phyloP scores from a whole-genome alignment of 2,888 invertebrate genomes.

The Cerastoderma edule region DNA sequence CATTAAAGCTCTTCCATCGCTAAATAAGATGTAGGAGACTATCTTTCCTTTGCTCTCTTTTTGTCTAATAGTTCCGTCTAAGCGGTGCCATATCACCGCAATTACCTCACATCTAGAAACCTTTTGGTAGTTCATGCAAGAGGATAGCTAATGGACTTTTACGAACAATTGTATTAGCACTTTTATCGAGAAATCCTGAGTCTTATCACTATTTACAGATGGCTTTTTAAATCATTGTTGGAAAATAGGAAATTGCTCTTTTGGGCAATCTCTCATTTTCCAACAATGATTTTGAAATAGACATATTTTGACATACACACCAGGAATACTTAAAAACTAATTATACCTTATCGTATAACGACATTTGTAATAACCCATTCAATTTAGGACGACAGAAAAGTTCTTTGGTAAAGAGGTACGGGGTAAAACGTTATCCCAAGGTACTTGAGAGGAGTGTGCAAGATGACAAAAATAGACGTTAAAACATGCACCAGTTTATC shows the following conservation, averaged over 20 bases:
- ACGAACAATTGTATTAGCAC: background rate
- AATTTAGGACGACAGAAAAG: background rate
- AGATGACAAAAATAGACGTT: too few species aligned
- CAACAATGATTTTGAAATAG: background rate
- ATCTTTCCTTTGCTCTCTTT: background rate
- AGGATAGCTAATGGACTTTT: background rate
- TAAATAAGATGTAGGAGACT: too few species aligned
- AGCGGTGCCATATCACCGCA: background rate
- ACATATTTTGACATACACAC: background rate
- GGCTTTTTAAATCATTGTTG: constrained; percentile 12
- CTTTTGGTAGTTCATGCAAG: background rate
- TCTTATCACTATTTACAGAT: background rate
- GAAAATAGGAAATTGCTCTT: background rate
- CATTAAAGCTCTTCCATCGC: too few species aligned
- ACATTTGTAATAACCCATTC: background rate
- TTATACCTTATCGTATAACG: too few species aligned
- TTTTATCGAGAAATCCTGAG: background rate
- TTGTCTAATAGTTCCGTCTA: background rate
- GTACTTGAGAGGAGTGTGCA: background rate
- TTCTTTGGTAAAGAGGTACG: too few species aligned
- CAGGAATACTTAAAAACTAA: too few species aligned
- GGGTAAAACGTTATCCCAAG: too few species aligned
- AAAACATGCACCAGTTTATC: too few species aligned
- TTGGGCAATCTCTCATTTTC: constrained; percentile 10
- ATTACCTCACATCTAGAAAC: background rate